Evolutionary conservation across 2,797 vertebrate genomes (phyloP).

Genomic region (Tapera naevia): DNA sequence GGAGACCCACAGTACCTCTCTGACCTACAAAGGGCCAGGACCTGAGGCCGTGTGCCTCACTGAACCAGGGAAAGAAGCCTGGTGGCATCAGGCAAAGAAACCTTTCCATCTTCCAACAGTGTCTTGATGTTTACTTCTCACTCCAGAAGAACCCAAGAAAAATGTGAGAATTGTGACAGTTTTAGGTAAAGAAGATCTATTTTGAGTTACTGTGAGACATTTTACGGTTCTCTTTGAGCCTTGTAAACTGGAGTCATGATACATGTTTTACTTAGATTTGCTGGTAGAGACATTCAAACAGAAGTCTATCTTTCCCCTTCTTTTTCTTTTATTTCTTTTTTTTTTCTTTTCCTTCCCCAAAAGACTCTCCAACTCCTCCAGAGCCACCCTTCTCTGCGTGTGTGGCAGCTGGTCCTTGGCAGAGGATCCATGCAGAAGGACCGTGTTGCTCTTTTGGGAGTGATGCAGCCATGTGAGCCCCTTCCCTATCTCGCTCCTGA

Average conservation of each 20-base stretch:
- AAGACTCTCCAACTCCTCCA: neutral
- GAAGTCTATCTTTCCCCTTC: neutral
- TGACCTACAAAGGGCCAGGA: neutral
- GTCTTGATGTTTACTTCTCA: slow-evolving; percentile 45
- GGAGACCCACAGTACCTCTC: neutral
- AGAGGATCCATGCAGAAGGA: neutral
- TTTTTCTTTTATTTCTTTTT: neutral
- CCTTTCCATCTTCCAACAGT: neutral
- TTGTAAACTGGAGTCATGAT: neutral
- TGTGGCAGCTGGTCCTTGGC: neutral
- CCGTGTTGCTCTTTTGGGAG: neutral
- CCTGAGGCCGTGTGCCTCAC: neutral
- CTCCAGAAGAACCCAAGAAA: slow-evolving; percentile 11
- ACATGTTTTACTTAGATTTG: slow-evolving; percentile 7
- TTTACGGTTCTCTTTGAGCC: neutral
- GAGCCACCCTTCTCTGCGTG: neutral
- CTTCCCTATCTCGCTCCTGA: neutral
- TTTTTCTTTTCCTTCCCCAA: neutral
- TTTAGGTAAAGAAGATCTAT: slow-evolving; percentile 49
- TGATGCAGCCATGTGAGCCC: neutral
- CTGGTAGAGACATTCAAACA: neutral
- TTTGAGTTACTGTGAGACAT: slow-evolving; percentile 20
- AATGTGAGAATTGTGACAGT: slow-evolving; percentile 33
- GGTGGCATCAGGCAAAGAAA: neutral
- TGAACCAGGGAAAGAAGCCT: neutral